Conservation (phyloP, 2,113 vertebrate species). For the Chaetorhynchus papuensis region DNA sequence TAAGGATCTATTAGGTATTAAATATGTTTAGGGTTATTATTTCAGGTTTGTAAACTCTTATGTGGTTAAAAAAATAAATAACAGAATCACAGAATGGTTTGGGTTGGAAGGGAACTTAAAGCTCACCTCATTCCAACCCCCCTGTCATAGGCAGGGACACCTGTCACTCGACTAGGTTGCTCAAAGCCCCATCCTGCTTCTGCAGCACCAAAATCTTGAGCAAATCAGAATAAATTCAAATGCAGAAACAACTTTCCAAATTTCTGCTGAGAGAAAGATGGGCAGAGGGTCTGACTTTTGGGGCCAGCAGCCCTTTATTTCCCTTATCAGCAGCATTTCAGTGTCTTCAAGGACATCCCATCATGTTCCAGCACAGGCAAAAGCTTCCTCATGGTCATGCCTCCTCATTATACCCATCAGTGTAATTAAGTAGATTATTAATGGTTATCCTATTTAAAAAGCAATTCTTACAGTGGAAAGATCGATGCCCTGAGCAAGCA, state of each 20-base stretch:
- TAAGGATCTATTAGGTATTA: neutral
- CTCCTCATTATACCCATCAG: neutral
- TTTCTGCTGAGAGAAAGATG: neutral
- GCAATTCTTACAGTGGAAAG: neutral
- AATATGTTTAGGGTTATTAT: neutral
- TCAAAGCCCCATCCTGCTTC: neutral
- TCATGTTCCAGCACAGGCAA: neutral
- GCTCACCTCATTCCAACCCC: neutral
- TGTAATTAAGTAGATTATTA: neutral
- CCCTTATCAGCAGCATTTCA: neutral
- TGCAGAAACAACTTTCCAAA: neutral
- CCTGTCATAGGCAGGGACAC: neutral
- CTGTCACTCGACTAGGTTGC: neutral
- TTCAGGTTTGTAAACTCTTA: neutral
- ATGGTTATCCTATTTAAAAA: neutral
- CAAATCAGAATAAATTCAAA: neutral
- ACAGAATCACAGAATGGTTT: neutral
- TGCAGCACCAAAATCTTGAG: neutral
- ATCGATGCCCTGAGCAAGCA: neutral
- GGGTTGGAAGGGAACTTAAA: neutral
- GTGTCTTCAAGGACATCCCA: neutral
- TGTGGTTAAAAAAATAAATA: neutral
- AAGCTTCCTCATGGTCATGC: neutral
- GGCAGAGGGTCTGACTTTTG: neutral
- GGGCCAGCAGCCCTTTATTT: neutral